phyloP scores from a whole-genome alignment of 92 coral and sea anemone genomes.

The Meandrina meandrites region DNA sequence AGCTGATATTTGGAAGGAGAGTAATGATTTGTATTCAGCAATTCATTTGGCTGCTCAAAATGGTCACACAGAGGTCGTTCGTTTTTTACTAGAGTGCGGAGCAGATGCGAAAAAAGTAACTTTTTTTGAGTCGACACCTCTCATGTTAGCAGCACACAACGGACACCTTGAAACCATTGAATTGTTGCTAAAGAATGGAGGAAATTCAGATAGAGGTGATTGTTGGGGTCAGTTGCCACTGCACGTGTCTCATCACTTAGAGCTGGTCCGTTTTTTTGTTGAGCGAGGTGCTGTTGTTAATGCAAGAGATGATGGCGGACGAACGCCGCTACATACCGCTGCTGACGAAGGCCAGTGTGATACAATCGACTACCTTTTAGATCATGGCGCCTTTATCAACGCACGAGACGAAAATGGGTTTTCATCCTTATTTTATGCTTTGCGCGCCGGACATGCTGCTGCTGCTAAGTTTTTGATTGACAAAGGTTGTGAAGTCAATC shows the following conservation, averaged over 20 bases:
- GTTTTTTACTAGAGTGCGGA: constrained; percentile 58
- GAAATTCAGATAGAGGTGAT: background rate
- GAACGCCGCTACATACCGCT: constrained; percentile 26
- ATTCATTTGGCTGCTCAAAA: constrained; percentile 48
- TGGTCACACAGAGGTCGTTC: constrained; percentile 52
- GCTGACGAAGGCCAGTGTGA: constrained; percentile 11
- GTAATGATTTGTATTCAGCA: constrained; percentile 8
- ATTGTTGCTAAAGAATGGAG: constrained; percentile 7
- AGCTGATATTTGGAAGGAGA: constrained; percentile 29
- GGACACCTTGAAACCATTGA: constrained; percentile 29
- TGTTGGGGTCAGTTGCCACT: background rate
- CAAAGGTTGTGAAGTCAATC: background rate
- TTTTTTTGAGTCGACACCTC: constrained; percentile 39
- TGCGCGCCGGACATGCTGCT: background rate
- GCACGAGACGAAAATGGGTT: constrained; percentile 2
- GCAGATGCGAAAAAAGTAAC: constrained; percentile 40
- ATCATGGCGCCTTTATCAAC: constrained; percentile 24
- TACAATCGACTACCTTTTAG: constrained; percentile 1
- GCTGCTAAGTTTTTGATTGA: constrained; percentile 16
- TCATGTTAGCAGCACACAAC: constrained; percentile 51
- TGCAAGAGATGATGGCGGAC: background rate
- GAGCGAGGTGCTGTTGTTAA: constrained; percentile 24
- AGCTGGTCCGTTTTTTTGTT: constrained; percentile 39
- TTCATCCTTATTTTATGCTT: constrained; percentile 13
- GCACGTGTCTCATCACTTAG: constrained; percentile 14